Conservation (phyloP, 2,113 vertebrate species). For the Gymnarchus niloticus region DNA sequence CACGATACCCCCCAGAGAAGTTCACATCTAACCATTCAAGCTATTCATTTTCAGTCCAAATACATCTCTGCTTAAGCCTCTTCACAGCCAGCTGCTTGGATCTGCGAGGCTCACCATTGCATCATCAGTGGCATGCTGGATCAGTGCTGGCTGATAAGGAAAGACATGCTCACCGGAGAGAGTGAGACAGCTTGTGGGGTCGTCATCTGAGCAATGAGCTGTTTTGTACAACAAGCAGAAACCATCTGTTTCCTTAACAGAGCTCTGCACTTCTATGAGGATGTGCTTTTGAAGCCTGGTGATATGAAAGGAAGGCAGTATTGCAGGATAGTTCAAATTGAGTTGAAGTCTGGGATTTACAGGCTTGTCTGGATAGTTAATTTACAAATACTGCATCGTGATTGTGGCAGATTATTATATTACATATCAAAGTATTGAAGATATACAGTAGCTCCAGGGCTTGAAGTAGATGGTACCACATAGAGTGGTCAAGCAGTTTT, state of each 20-base stretch:
- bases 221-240: background rate
- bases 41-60: background rate
- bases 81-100: background rate
- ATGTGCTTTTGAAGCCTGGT: background rate
- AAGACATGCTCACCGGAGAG: slow-evolving; percentile 18
- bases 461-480: too few species aligned
- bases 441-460: too few species aligned
- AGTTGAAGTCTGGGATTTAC: too few species aligned
- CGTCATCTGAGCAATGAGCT: slow-evolving; percentile 2
- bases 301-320: background rate
- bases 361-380: too few species aligned
- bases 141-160: slow-evolving; percentile 28
- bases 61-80: background rate
- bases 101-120: slow-evolving; percentile 19
- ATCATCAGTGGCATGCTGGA: slow-evolving; percentile 21
- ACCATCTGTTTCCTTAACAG: slow-evolving; percentile 14
- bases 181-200: slow-evolving; percentile 3
- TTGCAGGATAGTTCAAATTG: too few species aligned
- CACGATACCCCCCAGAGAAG: background rate
- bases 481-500: too few species aligned
- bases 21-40: background rate
- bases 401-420: too few species aligned
- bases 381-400: too few species aligned
- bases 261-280: background rate
- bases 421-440: too few species aligned